Percentiles rank a stretch among this genome's conserved stretches.
Conservation (phyloP, 1,140 invertebrate species). For the Sinella curviseta region DNA sequence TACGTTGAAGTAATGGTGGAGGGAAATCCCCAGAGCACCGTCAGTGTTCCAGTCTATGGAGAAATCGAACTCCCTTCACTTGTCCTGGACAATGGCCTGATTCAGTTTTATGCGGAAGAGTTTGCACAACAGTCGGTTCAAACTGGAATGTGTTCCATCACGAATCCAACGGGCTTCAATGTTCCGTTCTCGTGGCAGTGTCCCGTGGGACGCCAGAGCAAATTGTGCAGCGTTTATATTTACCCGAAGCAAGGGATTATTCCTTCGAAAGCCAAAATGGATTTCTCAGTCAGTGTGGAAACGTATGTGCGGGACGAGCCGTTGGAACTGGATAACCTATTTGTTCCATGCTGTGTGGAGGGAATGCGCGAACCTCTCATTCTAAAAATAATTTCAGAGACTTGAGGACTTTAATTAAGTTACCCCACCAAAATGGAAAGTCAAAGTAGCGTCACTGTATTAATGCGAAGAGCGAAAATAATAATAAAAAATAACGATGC, state of each 20-base stretch:
- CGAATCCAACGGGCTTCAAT: conserved; percentile 29
- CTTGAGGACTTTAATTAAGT: no score
- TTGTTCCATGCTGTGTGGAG: conserved; percentile 37
- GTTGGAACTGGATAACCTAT: background rate
- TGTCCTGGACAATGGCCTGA: background rate
- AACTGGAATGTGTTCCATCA: background rate
- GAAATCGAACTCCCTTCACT: conserved; percentile 32
- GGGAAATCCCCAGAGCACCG: background rate
- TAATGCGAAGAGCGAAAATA: no score
- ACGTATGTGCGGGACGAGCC: background rate
- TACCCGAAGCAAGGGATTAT: conserved; percentile 27
- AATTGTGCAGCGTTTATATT: conserved; percentile 16
- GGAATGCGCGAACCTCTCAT: conserved; percentile 41
- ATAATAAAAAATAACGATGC: no score
- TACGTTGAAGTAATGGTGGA: conserved; percentile 24
- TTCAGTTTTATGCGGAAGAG: background rate
- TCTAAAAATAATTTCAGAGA: conserved; percentile 29
- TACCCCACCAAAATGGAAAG: no score
- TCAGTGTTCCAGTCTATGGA: conserved; percentile 28
- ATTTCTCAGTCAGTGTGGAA: background rate
- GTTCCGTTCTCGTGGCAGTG: conserved; percentile 27
- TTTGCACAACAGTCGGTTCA: background rate
- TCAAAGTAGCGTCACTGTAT: no score
- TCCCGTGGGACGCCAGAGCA: conserved; percentile 18
- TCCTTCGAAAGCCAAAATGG: background rate